phyloP scores from a whole-genome alignment of 2,113 vertebrate species.

The Tragulus kanchil region DNA sequence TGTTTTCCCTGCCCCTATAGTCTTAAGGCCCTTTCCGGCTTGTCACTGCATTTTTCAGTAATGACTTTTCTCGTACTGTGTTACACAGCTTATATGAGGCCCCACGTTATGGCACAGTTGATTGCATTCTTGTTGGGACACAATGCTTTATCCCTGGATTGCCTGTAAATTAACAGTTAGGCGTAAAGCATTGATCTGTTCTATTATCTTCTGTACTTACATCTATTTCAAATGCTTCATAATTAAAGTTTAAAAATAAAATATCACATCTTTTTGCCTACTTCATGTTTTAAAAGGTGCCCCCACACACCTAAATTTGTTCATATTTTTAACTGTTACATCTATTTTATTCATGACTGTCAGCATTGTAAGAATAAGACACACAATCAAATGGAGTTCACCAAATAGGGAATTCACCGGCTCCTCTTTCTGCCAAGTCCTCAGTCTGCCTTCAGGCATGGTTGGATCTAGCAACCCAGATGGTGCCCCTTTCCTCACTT shows the following conservation, averaged over 20 bases:
- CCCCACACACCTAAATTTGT: not conserved
- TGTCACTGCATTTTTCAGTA: too few species aligned
- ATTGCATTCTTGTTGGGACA: too few species aligned
- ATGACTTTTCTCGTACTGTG: not conserved
- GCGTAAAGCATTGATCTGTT: not conserved
- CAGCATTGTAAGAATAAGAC: not conserved
- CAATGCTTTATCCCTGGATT: not conserved
- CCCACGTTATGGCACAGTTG: not conserved
- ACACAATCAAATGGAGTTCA: not conserved
- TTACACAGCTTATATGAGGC: not conserved
- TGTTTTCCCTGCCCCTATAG: fast-evolving
- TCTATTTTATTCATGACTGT: not conserved
- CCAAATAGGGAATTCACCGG: not conserved
- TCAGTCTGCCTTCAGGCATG: not conserved
- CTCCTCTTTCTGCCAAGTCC: not conserved
- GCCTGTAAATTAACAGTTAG: not conserved
- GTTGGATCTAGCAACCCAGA: not conserved
- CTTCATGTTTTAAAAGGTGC: not conserved
- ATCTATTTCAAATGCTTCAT: slow-evolving; percentile 33
- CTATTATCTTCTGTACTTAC: not conserved
- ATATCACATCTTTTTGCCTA: slow-evolving; percentile 11
- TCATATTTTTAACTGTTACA: not conserved
- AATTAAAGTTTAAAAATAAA: slow-evolving; percentile 61
- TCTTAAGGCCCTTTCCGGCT: too few species aligned
- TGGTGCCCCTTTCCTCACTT: not conserved